These are phyloP conservation scores for Beris chalybata DNA, from an alignment of 2,888 invertebrate genomes.

Conservation along the genomic window DNA sequence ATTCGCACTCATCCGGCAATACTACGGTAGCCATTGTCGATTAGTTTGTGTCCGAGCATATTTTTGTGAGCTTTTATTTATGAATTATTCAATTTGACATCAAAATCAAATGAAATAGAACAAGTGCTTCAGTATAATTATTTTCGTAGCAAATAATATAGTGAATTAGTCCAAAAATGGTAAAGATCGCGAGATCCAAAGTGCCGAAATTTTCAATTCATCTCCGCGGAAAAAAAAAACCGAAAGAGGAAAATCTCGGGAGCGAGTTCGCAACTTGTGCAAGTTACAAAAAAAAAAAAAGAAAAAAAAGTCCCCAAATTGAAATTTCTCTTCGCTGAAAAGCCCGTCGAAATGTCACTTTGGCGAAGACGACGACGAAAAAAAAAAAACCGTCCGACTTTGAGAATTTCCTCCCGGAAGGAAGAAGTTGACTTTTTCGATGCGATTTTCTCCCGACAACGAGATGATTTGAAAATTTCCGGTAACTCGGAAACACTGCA, in stretches of 20 bases:
- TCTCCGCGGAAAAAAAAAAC: neutral
- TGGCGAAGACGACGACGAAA: neutral
- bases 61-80: slow-evolving; percentile 33
- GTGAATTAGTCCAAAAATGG: slow-evolving; percentile 34
- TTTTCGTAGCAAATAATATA: slow-evolving; percentile 30
- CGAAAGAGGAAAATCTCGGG: neutral
- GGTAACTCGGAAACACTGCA: slow-evolving; percentile 6
- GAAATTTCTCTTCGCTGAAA: neutral
- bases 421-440: neutral
- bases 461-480: no score
- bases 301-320: neutral
- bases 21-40: slow-evolving; percentile 36
- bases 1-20: slow-evolving; percentile 26
- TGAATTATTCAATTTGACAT: slow-evolving; percentile 34
- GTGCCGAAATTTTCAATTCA: slow-evolving; percentile 17
- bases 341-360: slow-evolving; percentile 4
- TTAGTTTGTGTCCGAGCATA: slow-evolving; percentile 36
- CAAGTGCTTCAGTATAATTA: slow-evolving; percentile 29
- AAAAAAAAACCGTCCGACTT: neutral
- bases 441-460: no score
- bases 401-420: neutral
- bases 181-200: slow-evolving; percentile 4
- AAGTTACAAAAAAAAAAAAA: neutral
- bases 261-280: neutral
- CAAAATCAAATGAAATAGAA: slow-evolving; percentile 34